A percentile compares a stretch with the other conserved stretches of the same genome.
Conservation (phyloP, 2,888 invertebrate species). For the Apeira syringaria region DNA sequence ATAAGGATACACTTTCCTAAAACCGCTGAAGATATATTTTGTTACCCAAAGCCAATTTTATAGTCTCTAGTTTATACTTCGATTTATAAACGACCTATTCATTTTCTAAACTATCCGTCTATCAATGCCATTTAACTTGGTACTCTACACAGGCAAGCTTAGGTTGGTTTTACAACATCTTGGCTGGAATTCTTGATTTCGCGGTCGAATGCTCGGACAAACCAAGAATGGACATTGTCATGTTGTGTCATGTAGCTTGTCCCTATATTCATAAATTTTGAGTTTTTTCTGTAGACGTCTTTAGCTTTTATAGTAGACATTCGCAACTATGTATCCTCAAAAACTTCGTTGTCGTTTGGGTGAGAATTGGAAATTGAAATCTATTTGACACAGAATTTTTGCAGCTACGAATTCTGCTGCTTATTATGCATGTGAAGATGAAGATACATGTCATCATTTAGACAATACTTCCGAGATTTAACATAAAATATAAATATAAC, state of each 20-base stretch:
- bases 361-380: too few relatives aligned
- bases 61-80: conserved; percentile 36
- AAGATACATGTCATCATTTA: too few relatives aligned
- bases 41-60: conserved; percentile 31
- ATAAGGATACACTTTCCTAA: conserved; percentile 4
- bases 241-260: conserved; percentile 33
- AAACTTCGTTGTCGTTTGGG: too few relatives aligned
- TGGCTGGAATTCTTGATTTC: conserved; percentile 43
- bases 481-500: too few relatives aligned
- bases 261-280: conserved; percentile 48
- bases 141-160: neutral
- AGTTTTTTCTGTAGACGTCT: conserved; percentile 32
- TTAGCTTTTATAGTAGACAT: conserved; percentile 26
- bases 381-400: too few relatives aligned
- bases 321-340: too few relatives aligned
- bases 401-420: too few relatives aligned
- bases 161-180: conserved; percentile 8
- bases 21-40: conserved; percentile 16
- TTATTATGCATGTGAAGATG: too few relatives aligned
- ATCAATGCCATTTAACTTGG: neutral
- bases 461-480: too few relatives aligned
- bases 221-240: conserved; percentile 39
- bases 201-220: conserved; percentile 41
- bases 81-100: conserved; percentile 39
- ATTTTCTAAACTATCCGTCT: conserved; percentile 16